Evolutionary conservation across 2,888 invertebrate species (phyloP).

Genomic region (Dasysyrphus albostriatus): DNA sequence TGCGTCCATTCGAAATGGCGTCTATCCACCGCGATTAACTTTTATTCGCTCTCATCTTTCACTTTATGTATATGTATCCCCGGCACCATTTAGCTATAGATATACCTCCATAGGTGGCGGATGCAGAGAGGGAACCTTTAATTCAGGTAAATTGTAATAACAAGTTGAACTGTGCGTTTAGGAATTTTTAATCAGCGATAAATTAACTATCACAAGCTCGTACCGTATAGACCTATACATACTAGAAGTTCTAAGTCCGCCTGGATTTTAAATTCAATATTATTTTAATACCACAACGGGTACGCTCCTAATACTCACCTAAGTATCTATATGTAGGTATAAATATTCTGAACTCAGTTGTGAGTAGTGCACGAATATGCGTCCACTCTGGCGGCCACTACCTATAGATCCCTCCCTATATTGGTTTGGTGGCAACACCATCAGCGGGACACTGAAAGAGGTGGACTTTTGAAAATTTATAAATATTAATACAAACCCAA

Average conservation of each 20-base stretch:
- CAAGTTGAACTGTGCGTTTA: constrained; percentile 56
- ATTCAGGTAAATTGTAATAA: constrained; percentile 73
- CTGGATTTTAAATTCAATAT: constrained; percentile 71
- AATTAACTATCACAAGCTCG: constrained; percentile 62
- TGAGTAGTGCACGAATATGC: constrained; percentile 19
- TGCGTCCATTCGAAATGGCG: constrained; percentile 65
- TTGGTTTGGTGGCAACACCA: neutral
- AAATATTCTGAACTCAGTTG: neutral
- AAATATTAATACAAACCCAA: constrained; percentile 74
- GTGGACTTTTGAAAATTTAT: constrained; percentile 62
- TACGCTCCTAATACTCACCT: neutral
- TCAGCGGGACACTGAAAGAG: neutral
- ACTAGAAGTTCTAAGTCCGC: constrained; percentile 16
- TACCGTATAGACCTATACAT: neutral
- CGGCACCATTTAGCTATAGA: neutral
- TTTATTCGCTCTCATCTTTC: constrained; percentile 74
- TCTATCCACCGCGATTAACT: constrained; percentile 65
- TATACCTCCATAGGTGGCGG: too few relatives aligned
- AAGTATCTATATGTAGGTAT: neutral
- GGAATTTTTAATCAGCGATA: constrained; percentile 74
- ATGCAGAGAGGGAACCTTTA: constrained; percentile 37
- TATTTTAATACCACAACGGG: constrained; percentile 50
- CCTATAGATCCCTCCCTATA: neutral
- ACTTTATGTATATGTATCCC: constrained; percentile 17
- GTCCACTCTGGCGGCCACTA: constrained; percentile 7